phyloP scores from a whole-genome alignment of 2,888 invertebrate species.

The Cyaniris semiargus region DNA sequence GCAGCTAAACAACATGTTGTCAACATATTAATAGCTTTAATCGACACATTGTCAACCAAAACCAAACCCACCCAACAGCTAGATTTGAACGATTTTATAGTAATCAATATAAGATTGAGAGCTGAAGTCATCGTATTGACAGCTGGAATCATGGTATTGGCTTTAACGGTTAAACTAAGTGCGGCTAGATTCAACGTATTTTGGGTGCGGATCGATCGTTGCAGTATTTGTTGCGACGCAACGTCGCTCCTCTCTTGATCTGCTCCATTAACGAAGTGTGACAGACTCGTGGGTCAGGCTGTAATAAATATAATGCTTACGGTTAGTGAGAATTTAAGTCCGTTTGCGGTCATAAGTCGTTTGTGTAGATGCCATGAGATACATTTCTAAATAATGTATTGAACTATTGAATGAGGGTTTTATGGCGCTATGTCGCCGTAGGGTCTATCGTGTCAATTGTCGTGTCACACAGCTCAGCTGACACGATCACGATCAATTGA shows the following conservation, averaged over 20 bases:
- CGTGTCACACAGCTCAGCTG: too few species aligned
- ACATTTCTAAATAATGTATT: too few species aligned
- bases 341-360: too few species aligned
- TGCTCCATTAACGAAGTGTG: slow-evolving; percentile 97
- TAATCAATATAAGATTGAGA: background rate
- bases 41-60: background rate
- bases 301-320: slow-evolving; percentile 37
- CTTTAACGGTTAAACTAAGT: background rate
- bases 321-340: background rate
- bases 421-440: too few species aligned
- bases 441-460: too few species aligned
- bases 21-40: background rate
- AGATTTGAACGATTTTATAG: too few species aligned
- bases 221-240: slow-evolving; percentile 87
- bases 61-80: background rate
- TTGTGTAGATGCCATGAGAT: too few species aligned
- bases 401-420: too few species aligned
- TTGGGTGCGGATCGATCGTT: slow-evolving; percentile 94
- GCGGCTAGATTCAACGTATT: slow-evolving; percentile 80
- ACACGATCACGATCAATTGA: too few species aligned
- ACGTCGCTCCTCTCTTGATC: slow-evolving; percentile 91
- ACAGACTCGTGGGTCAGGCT: slow-evolving; percentile 88
- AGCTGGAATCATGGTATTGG: background rate
- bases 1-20: background rate
- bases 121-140: background rate